Base-by-base conservation (phyloP, 64 coral and sea anemone genomes). In the Porites australiensis region DNA sequence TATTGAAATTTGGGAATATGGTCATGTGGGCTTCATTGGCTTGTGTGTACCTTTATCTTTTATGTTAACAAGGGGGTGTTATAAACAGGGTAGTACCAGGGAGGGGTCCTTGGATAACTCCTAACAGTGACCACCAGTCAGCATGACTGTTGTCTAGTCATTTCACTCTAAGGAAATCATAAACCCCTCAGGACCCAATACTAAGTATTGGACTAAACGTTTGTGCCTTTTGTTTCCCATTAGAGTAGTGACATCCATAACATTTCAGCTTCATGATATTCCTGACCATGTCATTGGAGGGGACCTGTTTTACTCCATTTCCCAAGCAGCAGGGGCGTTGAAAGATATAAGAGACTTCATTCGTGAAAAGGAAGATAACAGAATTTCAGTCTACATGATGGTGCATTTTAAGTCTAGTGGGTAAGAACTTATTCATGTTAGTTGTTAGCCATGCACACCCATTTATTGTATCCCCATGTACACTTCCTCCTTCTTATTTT, bases 201-300 rank as follows among this genome's bases (percentile, higher is more conserved):
- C 4, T 21, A 73, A 73, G 9, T 73, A 73, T 14, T 73, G 20
- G 7, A 13, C 7, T 73, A 73, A 73, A 45, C 50, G 13, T 57
- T 23, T 81, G 50, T 15, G 43, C 16, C 8, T 60, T 6, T 72
- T 61, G 44, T 63, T 83, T 70, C 16, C 72, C 72, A 2, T 66
- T 88, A 96, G 95, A 12, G 44, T 96, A 15, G 95, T 96, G 1
- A 96, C 95, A 20, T 86, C 68, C 54, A 60, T 96, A 3, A 93
- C 85, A 69, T 90, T 90, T 22, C 74, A 93, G 59, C 72, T 93
- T n/a, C 53, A 93, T 75, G 79, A 86, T 46, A 89, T 93, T 73
- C 87, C 80, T 20, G 77, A 79, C 48, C 44, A 81, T 75, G 75
- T 96, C 8, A 48, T 93, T 62, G 87, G 91, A n/a, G 95, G 95